Evolutionary conservation across 2,113 vertebrate genomes (phyloP).

Genomic region (Melanocharis versteri): DNA sequence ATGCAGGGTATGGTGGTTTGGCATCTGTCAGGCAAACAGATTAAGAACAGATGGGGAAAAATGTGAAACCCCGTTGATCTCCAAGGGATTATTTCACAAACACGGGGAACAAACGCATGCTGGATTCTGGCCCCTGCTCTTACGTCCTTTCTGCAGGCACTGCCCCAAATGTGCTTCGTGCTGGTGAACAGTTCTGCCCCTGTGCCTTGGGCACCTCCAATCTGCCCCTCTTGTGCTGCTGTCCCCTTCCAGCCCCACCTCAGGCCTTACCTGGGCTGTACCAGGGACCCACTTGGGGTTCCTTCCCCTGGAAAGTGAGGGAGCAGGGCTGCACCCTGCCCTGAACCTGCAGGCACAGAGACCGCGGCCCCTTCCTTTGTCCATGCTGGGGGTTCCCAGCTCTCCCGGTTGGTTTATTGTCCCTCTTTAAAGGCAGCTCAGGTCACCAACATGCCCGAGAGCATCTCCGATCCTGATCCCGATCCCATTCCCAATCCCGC

Average conservation of each 20-base stretch:
- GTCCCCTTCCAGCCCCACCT: neutral
- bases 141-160: neutral
- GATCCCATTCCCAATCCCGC: too few relatives aligned
- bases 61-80: conserved; percentile 56
- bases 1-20: conserved; percentile 48
- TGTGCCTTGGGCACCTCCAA: neutral
- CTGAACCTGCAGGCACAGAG: neutral
- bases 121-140: neutral
- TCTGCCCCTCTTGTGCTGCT: neutral
- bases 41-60: conserved; percentile 62
- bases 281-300: rapidly evolving
- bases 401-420: rapidly evolving
- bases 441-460: neutral
- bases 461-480: neutral
- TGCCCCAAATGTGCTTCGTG: neutral
- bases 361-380: neutral
- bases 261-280: neutral
- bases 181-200: neutral
- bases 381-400: neutral
- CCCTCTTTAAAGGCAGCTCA: neutral
- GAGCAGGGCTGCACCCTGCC: neutral
- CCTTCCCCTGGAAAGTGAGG: neutral
- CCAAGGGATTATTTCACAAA: conserved; percentile 37
- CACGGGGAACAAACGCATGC: neutral
- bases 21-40: conserved; percentile 43